Base-by-base conservation (phyloP, 2,888 invertebrate species). In the Metallyticus violacea region DNA sequence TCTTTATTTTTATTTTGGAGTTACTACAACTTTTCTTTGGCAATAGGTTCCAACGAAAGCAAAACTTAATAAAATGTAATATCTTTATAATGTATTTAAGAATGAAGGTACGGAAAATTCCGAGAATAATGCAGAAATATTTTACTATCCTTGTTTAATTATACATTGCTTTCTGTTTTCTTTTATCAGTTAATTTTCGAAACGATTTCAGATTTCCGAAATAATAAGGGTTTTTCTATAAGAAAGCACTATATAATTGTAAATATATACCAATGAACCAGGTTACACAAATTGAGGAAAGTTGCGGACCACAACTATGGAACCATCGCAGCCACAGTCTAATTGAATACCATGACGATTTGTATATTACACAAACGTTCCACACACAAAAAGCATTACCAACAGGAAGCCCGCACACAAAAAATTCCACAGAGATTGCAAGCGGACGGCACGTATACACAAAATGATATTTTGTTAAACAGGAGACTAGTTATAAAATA, bases 401-500 rank as follows among this genome's bases (percentile, higher is more conserved):
- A 62, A 6, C 40, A 62, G 40, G 40, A n/a, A 62, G 40, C 40
- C 15, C 22, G 40, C 40, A 62, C 40, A 30, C 30, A 62, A 9
- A 62, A 62, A 62, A 62, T 62, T 62, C 40, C 40, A 15, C 40
- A 9, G 40, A 62, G 40, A 62, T 62, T 62, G 40, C 40, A 62
- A 15, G 22, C 40, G 40, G 40, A 22, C 40, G 40, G 40, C 40
- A 62, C 40, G 40, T 62, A 62, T 62, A n/a, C n/a, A n/a, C n/a
- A n/a, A n/a, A n/a, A n/a, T n/a, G 40, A 62, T 62, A 62, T 62
- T 62, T 62, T 62, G 40, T 62, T 62, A 62, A 62, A 62, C 40
- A 62, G 40, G 28, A 83, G 77, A 77, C 77, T 83, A 28, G 83
- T 83, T 83, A 82, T 82, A 77, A 83, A 83, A 83, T 83, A 83